Evolutionary conservation across 2,113 vertebrate genomes (phyloP), one percentile per base, ranked within the genome.

Genomic region (Apus apus): DNA sequence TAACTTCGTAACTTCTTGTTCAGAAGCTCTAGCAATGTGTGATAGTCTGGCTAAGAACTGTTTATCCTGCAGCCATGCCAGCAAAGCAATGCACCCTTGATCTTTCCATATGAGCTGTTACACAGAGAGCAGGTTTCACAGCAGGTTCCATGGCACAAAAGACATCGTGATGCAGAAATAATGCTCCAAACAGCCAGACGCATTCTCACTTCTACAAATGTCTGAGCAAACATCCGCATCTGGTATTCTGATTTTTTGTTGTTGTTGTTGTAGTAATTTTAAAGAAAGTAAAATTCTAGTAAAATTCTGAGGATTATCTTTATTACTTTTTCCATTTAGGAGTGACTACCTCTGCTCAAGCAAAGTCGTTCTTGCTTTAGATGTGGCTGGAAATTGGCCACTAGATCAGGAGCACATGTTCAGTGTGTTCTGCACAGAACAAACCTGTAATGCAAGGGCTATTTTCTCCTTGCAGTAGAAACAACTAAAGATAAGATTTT

Each of bases 101-200:
- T 97, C 95, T 94, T 97, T 95, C 98, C 97, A 97, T 98, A 97
- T 98, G 97, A 98, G 97, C 97, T 94, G 97, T 96, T 98, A 97
- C 84, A 82, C 85, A 89, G 85, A 93, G 84, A 98, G 95, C 92
- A 98, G 93, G 97, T 97, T 98, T 98, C 88, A 89, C 95, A 97
- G 97, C 93, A 95, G 95, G 94, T 96, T 98, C 97, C 77, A 72
- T 79, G 96, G 95, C 95, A 95, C 67, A 64, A 96, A 97, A 97
- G 95, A 95, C 92, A 94, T 97, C 93, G 85, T 3, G 82, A 96
- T 95, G 79, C 91, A 96, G 97, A 96, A 95, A 84, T 95, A 92
- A 95, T 97, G 93, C 90, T 97, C 95, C 62, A 94, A 97, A 97
- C 96, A 96, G 97, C 95, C 96, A 97, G 97, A 98, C 96, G 51